Evolutionary conservation across 2,113 vertebrate species (phyloP).

Genomic region (Anas platyrhynchos): DNA sequence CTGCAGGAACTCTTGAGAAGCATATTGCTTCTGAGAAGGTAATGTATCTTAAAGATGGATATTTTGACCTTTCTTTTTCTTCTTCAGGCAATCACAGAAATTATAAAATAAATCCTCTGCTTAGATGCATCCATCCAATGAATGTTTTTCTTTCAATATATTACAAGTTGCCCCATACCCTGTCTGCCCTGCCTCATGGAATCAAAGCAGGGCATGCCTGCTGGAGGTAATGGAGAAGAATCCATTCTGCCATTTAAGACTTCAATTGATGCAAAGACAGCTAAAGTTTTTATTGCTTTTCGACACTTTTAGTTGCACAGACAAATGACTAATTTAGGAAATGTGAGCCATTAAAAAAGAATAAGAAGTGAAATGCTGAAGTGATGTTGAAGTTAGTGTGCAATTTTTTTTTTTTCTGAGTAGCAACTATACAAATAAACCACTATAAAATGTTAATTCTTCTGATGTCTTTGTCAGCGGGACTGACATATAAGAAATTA

Average conservation of each 20-base stretch:
- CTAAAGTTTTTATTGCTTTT: neutral
- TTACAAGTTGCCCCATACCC: neutral
- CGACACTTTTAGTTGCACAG: neutral
- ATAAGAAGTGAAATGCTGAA: neutral
- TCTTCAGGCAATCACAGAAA: neutral
- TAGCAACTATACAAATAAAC: neutral
- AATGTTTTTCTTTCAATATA: neutral
- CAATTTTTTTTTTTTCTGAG: neutral
- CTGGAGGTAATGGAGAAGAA: neutral
- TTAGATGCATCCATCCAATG: neutral
- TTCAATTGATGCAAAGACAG: neutral
- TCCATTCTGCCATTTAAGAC: neutral
- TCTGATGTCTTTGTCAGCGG: neutral
- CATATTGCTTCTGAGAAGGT: neutral
- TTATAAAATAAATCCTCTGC: neutral
- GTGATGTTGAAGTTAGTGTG: neutral
- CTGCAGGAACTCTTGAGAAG: neutral
- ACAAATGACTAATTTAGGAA: neutral
- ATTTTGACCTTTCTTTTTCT: neutral
- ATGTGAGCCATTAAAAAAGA: constrained; percentile 15
- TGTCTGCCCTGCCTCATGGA: neutral
- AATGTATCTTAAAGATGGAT: neutral
- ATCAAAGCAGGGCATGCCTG: neutral
- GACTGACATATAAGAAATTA: neutral
- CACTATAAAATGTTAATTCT: neutral